Evolutionary conservation across 2,888 invertebrate species (phyloP).

Genomic region (Cerastis rubricosa): DNA sequence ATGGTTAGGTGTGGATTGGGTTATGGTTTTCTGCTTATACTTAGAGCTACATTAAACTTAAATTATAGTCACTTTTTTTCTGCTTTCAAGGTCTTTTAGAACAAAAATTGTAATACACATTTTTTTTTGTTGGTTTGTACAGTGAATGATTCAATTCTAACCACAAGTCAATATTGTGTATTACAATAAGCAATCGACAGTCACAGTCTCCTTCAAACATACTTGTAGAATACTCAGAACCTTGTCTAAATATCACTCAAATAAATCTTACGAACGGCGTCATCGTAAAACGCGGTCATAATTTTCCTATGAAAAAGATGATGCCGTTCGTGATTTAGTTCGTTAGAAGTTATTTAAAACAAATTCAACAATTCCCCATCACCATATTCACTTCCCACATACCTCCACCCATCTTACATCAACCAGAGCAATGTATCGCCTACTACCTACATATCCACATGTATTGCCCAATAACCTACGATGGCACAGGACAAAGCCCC

Average conservation of each 20-base stretch:
- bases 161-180: not conserved
- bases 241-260: not conserved
- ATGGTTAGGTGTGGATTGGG: conserved; percentile 32
- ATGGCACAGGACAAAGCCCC: conserved; percentile 65
- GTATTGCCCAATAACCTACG: conserved; percentile 54
- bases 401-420: conserved; percentile 8
- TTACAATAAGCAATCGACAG: not conserved
- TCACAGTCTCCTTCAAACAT: not conserved
- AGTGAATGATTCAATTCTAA: not conserved
- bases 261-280: not conserved
- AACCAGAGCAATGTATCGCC: conserved; percentile 16
- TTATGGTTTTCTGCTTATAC: not conserved
- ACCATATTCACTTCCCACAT: not conserved
- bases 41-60: not conserved
- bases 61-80: no score
- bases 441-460: conserved; percentile 2
- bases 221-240: not conserved
- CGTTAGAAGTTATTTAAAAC: no score
- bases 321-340: no score
- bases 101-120: rapidly evolving
- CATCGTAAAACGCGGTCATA: no score
- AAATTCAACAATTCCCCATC: not conserved
- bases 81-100: not conserved
- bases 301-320: no score
- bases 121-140: not conserved